These are phyloP conservation scores for Irena cyanogastra DNA, from an alignment of 2,113 vertebrate genomes.

Conservation along the genomic window DNA sequence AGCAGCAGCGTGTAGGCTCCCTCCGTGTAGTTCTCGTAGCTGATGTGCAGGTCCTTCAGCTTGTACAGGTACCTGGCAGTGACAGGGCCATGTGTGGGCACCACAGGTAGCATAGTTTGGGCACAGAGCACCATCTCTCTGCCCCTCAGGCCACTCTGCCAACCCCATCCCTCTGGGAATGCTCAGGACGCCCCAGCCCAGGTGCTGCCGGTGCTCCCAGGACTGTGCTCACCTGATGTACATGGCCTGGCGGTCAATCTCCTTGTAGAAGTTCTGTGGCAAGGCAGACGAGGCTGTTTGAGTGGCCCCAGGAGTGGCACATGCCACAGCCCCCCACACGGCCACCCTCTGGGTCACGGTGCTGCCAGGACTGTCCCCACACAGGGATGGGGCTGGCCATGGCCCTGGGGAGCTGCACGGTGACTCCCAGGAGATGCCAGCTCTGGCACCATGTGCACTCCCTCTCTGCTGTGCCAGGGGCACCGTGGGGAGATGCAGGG, in stretches of 20 bases:
- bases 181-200: accelerated
- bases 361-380: background rate
- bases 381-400: background rate
- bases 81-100: accelerated
- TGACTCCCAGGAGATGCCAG: background rate
- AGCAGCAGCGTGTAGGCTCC: slow-evolving; percentile 59
- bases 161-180: background rate
- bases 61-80: slow-evolving; percentile 48
- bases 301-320: background rate
- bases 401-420: accelerated
- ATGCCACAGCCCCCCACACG: accelerated
- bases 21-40: slow-evolving; percentile 52
- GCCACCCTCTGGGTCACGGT: no score
- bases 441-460: background rate
- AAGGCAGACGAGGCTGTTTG: background rate
- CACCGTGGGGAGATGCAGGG: background rate
- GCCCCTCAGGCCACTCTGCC: accelerated
- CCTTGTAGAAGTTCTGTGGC: slow-evolving; percentile 68
- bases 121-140: no score
- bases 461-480: background rate
- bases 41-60: slow-evolving; percentile 53
- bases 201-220: accelerated
- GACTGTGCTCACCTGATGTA: slow-evolving; percentile 51
- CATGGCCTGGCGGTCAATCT: slow-evolving; percentile 64
- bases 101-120: background rate